Conservation (phyloP, 2,797 vertebrate species). For the Tokudaia muenninki region DNA sequence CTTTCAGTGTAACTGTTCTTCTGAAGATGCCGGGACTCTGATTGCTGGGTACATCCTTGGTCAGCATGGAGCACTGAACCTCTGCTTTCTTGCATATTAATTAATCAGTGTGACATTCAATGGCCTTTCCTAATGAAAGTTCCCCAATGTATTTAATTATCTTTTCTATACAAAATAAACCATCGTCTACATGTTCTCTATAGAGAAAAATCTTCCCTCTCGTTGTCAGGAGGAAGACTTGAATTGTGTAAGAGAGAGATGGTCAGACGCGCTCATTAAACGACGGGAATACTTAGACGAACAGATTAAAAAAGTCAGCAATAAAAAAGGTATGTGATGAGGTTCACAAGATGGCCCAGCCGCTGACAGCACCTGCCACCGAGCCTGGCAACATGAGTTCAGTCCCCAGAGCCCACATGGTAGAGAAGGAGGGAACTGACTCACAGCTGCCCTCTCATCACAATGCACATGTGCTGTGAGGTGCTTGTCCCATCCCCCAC, state of each 20-base stretch:
- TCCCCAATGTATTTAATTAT: slow-evolving; percentile 36
- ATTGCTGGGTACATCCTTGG: slow-evolving; percentile 74
- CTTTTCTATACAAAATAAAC: not conserved
- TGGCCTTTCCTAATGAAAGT: slow-evolving; percentile 78
- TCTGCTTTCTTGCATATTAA: slow-evolving; percentile 77
- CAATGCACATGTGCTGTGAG: not conserved
- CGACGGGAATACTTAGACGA: slow-evolving; percentile 97
- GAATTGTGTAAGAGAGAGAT: slow-evolving; percentile 95
- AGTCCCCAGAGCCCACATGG: not conserved
- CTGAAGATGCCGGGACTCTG: slow-evolving; percentile 72
- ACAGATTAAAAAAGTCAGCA: slow-evolving; percentile 98
- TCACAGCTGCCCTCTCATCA: not conserved
- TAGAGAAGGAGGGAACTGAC: not conserved
- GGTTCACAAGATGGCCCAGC: not conserved
- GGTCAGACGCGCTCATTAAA: slow-evolving; percentile 98
- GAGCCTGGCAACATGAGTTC: not conserved
- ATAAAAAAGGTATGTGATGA: slow-evolving; percentile 93
- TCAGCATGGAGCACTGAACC: slow-evolving; percentile 75
- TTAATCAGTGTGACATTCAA: slow-evolving; percentile 76
- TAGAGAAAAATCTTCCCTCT: slow-evolving; percentile 64
- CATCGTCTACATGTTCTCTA: not conserved
- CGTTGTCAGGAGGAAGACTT: slow-evolving; percentile 95
- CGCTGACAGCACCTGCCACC: not conserved
- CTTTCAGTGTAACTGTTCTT: slow-evolving; percentile 64
- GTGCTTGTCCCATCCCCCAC: not conserved